Conservation (phyloP, 2,797 vertebrate species). For the Pagetopsis macropterus region DNA sequence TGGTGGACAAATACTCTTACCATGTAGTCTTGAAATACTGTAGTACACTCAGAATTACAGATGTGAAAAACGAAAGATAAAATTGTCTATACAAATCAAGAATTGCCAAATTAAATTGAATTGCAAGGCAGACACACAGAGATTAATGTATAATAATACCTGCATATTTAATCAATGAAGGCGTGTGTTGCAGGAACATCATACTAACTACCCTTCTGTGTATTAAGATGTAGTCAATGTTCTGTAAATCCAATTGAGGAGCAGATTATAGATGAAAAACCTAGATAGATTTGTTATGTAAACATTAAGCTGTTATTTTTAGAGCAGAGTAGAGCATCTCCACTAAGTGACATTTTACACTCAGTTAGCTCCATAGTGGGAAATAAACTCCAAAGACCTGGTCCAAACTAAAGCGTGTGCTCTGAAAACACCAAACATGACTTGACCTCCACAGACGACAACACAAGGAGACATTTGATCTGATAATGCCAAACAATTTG, state of each 20-base stretch:
- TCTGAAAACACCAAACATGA: background rate
- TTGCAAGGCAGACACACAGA: too few species aligned
- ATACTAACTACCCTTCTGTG: background rate
- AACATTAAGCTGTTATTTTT: conserved; percentile 29
- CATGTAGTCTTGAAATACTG: too few species aligned
- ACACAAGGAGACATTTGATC: conserved; percentile 16
- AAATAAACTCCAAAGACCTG: conserved; percentile 23
- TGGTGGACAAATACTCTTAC: too few species aligned
- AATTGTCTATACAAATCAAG: too few species aligned
- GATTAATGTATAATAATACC: too few species aligned
- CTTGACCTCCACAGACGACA: background rate
- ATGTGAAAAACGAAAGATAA: too few species aligned
- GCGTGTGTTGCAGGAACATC: too few species aligned
- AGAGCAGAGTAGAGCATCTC: conserved; percentile 16
- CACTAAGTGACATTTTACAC: conserved; percentile 18
- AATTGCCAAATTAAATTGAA: too few species aligned
- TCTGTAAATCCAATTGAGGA: conserved; percentile 8
- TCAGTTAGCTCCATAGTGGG: conserved; percentile 13
- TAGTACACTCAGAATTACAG: too few species aligned
- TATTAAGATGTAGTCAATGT: conserved; percentile 3
- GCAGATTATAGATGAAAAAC: conserved; percentile 16
- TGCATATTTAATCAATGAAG: too few species aligned
- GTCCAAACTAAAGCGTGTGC: background rate
- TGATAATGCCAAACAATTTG: conserved; percentile 13
- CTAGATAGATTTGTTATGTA: conserved; percentile 9